Evolutionary conservation across 2,888 invertebrate genomes (phyloP).

Genomic region (Folsomia manolachei): DNA sequence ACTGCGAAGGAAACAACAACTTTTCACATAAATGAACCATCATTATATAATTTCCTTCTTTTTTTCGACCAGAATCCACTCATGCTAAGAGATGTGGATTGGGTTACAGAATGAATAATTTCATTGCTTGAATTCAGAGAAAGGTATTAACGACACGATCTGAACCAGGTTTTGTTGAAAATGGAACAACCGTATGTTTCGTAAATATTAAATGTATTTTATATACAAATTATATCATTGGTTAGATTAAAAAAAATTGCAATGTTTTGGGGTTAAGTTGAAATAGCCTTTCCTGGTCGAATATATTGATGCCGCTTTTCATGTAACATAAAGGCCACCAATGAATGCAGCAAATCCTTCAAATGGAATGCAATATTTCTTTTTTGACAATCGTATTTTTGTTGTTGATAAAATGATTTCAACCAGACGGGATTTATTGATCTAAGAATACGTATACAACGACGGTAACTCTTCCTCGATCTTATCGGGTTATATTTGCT

Average conservation of each 20-base stretch:
- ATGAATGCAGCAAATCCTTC: not conserved
- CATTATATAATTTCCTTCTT: not conserved
- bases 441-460: not conserved
- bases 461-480: not conserved
- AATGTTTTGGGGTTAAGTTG: no score
- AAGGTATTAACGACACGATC: no score
- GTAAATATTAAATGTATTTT: not conserved
- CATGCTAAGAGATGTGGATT: not conserved
- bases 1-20: not conserved
- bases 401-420: no score
- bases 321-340: no score
- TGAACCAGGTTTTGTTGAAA: no score
- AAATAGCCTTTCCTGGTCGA: no score
- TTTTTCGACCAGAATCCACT: not conserved
- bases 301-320: no score
- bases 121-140: not conserved
- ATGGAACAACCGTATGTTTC: no score
- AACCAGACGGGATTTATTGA: not conserved
- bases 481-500: not conserved
- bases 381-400: not conserved
- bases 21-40: not conserved
- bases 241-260: no score
- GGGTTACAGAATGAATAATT: not conserved
- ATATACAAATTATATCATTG: no score
- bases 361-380: not conserved